Percentiles rank a stretch among this genome's conserved stretches.
Conservation (phyloP, 1,140 invertebrate species). For the Batillaria attramentaria region DNA sequence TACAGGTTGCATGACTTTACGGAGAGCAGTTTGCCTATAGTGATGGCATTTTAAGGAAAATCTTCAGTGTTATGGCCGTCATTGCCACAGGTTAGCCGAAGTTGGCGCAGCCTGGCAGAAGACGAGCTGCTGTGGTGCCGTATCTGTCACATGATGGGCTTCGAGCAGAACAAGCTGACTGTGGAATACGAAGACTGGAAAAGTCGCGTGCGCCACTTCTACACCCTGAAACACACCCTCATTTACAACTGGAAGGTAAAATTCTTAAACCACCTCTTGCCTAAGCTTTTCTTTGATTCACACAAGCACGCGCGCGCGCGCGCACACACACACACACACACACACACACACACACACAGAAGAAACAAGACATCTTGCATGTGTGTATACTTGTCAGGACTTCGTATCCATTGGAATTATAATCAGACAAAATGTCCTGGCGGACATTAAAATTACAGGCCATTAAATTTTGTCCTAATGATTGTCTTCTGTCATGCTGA, state of each 20-base stretch:
- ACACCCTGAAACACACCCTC: constrained; percentile 46
- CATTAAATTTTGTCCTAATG: no score
- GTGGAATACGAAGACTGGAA: constrained; percentile 62
- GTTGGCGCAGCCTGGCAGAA: constrained; percentile 66
- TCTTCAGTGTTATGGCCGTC: no score
- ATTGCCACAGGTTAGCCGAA: constrained; percentile 64
- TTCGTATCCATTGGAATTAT: not conserved
- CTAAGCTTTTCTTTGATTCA: not conserved
- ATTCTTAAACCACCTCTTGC: not conserved
- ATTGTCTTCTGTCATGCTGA: no score
- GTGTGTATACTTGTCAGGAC: not conserved
- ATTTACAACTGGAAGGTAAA: constrained; percentile 68
- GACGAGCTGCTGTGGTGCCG: constrained; percentile 67
- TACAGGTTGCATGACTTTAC: no score
- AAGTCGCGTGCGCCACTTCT: constrained; percentile 50
- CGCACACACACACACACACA: not conserved
- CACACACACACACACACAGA: constrained; percentile 2
- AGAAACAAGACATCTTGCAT: no score
- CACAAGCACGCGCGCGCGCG: not conserved
- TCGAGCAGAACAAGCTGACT: constrained; percentile 49
- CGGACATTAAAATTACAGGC: no score
- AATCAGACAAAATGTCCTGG: no score
- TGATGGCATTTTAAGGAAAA: no score
- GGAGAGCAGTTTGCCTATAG: no score
- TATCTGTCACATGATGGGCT: constrained; percentile 60